These are phyloP conservation scores for Machaerirhynchus nigripectus DNA, from an alignment of 2,113 vertebrate species.

Conservation along the genomic window DNA sequence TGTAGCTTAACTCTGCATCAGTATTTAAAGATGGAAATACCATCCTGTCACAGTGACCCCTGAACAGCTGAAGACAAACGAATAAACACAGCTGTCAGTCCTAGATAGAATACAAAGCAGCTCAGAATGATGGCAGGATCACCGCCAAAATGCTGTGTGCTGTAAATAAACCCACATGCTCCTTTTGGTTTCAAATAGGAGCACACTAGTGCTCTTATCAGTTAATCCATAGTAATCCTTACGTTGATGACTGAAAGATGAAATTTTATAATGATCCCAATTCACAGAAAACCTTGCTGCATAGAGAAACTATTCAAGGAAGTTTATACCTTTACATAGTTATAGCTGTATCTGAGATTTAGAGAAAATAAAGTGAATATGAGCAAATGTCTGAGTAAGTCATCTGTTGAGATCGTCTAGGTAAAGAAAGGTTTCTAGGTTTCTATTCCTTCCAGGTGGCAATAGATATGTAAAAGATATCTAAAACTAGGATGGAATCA, in stretches of 20 bases:
- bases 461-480: background rate
- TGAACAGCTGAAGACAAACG: background rate
- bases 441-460: background rate
- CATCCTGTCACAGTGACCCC: background rate
- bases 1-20: background rate
- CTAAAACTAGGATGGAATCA: background rate
- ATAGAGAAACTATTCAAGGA: background rate
- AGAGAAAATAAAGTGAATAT: background rate
- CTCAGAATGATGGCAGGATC: background rate
- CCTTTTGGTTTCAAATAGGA: background rate
- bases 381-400: background rate
- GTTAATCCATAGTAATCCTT: background rate
- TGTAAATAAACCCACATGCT: background rate
- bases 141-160: background rate
- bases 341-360: background rate
- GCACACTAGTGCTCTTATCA: background rate
- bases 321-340: background rate
- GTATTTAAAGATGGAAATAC: background rate
- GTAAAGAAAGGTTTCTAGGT: background rate
- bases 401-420: background rate
- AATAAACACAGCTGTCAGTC: conserved; percentile 17
- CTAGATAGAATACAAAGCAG: background rate
- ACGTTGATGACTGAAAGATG: background rate
- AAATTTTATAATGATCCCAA: background rate
- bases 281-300: background rate